Evolutionary conservation across 2,888 invertebrate genomes (phyloP).

Genomic region (Parnassius mnemosyne): DNA sequence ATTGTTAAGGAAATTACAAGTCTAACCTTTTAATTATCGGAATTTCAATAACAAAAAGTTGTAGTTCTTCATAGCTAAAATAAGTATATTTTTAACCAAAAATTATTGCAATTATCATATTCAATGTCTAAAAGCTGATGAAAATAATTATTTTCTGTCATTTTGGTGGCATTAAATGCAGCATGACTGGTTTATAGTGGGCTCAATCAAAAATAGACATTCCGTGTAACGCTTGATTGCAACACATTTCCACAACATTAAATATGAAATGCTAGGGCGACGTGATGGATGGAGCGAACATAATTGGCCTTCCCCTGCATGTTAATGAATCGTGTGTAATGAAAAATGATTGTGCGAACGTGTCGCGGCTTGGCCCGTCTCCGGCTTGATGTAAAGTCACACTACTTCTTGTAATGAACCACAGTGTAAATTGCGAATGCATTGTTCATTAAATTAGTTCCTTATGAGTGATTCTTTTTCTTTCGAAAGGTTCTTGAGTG

Average conservation of each 20-base stretch:
- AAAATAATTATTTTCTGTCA: too few species aligned
- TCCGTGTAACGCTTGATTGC: slow-evolving; percentile 20
- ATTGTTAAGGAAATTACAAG: too few species aligned
- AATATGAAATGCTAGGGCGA: slow-evolving; percentile 65
- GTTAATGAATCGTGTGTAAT: slow-evolving; percentile 77
- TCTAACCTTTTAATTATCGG: too few species aligned
- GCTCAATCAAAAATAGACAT: slow-evolving; percentile 15
- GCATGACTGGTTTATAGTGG: slow-evolving; percentile 2
- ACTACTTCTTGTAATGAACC: slow-evolving; percentile 54
- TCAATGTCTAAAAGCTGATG: too few species aligned
- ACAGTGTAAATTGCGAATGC: slow-evolving; percentile 47
- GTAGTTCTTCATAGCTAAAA: too few species aligned
- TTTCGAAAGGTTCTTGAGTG: too few species aligned
- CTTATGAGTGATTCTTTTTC: too few species aligned
- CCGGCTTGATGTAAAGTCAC: slow-evolving; percentile 53
- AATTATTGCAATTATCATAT: too few species aligned
- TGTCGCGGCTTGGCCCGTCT: slow-evolving; percentile 47
- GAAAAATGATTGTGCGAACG: slow-evolving; percentile 67
- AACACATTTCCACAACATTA: slow-evolving; percentile 43
- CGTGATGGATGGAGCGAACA: slow-evolving; percentile 70
- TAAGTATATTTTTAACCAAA: too few species aligned
- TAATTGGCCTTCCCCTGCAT: slow-evolving; percentile 71
- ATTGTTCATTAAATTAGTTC: slow-evolving; percentile 34
- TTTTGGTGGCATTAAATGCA: slow-evolving; percentile 9
- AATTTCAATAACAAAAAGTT: too few species aligned